Conservation (phyloP, 2,797 vertebrate species). For the Myotis planiceps region DNA sequence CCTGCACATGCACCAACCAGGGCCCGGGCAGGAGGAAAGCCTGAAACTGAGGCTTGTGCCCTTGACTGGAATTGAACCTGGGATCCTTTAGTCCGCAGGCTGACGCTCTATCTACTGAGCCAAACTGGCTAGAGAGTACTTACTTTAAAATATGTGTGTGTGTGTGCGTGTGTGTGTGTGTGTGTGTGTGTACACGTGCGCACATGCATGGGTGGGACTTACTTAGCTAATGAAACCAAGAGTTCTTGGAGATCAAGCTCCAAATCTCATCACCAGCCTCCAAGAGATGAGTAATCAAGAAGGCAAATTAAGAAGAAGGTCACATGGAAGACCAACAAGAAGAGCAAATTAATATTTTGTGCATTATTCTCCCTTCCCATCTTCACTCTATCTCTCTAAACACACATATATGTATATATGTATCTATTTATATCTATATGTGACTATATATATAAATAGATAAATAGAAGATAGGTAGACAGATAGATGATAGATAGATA, state of each 20-base stretch:
- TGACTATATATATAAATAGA: background rate
- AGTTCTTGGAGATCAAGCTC: background rate
- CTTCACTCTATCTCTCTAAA: background rate
- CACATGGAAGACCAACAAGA: background rate
- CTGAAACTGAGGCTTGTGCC: no score
- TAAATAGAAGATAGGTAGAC: background rate
- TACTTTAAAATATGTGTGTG: background rate
- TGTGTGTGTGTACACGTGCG: rapidly evolving
- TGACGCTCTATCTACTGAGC: no score
- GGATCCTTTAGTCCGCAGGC: no score
- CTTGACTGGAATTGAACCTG: no score
- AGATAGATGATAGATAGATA: background rate
- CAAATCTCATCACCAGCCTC: background rate
- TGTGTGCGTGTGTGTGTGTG: background rate
- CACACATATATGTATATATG: background rate
- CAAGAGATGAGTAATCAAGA: background rate
- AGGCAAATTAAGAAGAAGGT: background rate
- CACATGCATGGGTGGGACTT: background rate
- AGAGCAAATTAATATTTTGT: background rate
- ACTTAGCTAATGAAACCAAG: background rate
- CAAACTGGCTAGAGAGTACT: no score
- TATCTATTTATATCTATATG: background rate
- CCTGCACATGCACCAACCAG: no score
- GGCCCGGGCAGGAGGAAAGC: no score
- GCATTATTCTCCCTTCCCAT: background rate